phyloP scores from a whole-genome alignment of 2,797 vertebrate genomes.

The Phalanger gymnotis region DNA sequence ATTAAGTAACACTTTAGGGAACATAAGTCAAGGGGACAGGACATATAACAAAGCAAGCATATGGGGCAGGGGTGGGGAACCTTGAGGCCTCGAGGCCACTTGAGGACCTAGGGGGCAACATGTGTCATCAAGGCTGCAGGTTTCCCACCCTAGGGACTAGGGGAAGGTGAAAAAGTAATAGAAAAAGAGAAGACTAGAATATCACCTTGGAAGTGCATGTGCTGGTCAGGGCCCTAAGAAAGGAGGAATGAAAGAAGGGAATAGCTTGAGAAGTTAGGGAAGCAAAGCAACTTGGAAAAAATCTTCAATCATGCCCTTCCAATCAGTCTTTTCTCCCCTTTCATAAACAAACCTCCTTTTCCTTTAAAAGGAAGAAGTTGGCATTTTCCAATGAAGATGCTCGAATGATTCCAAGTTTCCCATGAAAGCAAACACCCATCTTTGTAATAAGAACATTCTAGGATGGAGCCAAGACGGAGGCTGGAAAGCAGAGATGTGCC shows the following conservation, averaged over 20 bases:
- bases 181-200: background rate
- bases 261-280: background rate
- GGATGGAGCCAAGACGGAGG: too few species aligned
- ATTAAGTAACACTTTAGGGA: background rate
- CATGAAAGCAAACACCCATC: background rate
- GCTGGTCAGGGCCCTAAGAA: background rate
- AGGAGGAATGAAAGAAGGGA: background rate
- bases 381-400: background rate
- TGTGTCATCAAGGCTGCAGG: too few species aligned
- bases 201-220: background rate
- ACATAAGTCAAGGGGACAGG: background rate
- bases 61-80: background rate
- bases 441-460: background rate
- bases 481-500: too few species aligned
- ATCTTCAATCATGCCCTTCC: background rate
- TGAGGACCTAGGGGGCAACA: too few species aligned
- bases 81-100: too few species aligned
- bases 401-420: background rate
- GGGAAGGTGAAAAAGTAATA: background rate
- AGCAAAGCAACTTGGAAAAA: background rate
- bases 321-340: background rate
- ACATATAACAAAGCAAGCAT: background rate
- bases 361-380: background rate
- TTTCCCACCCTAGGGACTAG: too few species aligned
- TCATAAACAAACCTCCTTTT: background rate